Conservation (phyloP, 2,888 invertebrate species). For the Gastracanthus pulcherrimus region DNA sequence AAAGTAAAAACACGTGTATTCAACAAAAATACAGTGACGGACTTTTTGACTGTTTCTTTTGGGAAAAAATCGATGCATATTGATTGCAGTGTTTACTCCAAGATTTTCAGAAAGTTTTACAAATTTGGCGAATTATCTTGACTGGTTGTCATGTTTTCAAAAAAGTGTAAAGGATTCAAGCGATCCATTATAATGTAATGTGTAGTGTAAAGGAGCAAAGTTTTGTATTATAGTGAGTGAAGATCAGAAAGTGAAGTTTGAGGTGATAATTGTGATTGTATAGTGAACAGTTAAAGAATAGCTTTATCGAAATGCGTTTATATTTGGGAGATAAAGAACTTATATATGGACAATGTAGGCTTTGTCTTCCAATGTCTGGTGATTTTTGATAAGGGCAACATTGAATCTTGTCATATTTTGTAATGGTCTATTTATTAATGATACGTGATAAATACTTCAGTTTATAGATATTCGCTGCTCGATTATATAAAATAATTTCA, state of each 20-base stretch:
- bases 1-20: no score
- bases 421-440: background rate
- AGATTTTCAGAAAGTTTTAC: background rate
- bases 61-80: background rate
- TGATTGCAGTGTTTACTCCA: no score
- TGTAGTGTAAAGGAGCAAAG: background rate
- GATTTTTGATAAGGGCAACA: constrained; percentile 3
- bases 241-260: background rate
- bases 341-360: background rate
- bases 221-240: background rate
- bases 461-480: no score
- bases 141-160: no score
- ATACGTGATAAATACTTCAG: background rate
- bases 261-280: background rate
- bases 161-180: background rate
- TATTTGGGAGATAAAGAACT: background rate
- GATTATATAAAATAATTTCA: no score
- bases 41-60: background rate
- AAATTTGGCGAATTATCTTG: background rate
- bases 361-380: background rate
- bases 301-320: constrained; percentile 9
- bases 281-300: background rate
- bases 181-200: background rate
- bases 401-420: background rate
- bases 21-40: no score